phyloP scores from a whole-genome alignment of 1,140 invertebrate species.

The Planococcus citri region DNA sequence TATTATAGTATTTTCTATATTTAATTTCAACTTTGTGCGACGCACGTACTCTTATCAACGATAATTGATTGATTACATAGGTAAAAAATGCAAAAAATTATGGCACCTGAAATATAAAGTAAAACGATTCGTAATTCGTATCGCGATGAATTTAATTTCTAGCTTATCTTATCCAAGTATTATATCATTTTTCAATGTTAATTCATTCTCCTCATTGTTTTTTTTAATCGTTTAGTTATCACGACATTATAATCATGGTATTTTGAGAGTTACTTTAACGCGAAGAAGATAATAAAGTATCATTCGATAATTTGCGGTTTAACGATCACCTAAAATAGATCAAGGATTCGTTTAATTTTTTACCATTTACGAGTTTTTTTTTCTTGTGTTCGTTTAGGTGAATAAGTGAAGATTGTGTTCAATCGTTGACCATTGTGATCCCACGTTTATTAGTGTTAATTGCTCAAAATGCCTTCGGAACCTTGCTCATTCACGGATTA shows the following conservation, averaged over 20 bases:
- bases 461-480: not conserved
- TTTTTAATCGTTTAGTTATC: no score
- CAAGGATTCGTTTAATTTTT: not conserved
- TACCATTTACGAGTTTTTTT: not conserved
- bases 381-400: not conserved
- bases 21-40: no score
- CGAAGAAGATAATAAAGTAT: not conserved
- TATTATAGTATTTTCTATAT: no score
- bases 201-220: no score
- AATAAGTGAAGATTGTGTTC: not conserved
- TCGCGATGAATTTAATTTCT: not conserved
- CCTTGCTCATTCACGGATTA: not conserved
- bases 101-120: no score
- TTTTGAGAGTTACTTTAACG: not conserved
- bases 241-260: not conserved
- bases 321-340: not conserved
- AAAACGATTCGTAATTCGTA: no score
- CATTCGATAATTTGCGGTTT: not conserved
- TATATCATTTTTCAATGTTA: not conserved
- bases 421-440: not conserved
- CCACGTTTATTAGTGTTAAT: not conserved
- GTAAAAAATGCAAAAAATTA: no score
- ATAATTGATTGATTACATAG: no score
- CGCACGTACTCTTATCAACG: no score
- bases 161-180: not conserved